Evolutionary conservation across 2,888 invertebrate genomes (phyloP).

Genomic region (Metopia argyrocephala): DNA sequence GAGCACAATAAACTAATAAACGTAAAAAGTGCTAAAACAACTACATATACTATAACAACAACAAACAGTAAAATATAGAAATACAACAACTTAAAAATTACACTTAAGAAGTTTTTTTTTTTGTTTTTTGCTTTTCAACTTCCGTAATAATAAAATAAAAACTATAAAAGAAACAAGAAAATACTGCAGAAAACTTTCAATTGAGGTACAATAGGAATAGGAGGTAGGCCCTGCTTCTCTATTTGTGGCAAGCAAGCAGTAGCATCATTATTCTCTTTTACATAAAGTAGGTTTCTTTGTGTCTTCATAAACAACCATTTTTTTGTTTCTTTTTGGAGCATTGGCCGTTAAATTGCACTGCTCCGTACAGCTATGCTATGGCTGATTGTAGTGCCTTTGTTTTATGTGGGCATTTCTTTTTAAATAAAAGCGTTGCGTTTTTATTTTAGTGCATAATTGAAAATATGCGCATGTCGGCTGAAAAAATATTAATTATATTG

Average conservation of each 20-base stretch:
- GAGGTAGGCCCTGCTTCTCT: not conserved
- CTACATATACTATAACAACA: not conserved
- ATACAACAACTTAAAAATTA: not conserved
- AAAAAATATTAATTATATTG: too few relatives aligned
- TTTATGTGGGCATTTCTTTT: not conserved
- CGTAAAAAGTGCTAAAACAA: not conserved
- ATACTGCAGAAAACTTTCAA: constrained; percentile 1
- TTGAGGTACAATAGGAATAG: not conserved
- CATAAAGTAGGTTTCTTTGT: too few relatives aligned
- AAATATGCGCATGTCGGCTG: too few relatives aligned
- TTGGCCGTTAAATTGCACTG: constrained; percentile 16
- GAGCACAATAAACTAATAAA: constrained; percentile 12
- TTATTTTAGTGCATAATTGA: too few relatives aligned
- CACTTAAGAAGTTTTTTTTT: not conserved
- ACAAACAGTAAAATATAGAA: not conserved
- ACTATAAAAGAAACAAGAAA: not conserved
- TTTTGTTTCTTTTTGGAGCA: constrained; percentile 30
- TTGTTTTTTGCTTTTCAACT: not conserved
- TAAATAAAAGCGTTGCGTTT: not conserved
- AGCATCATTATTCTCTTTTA: not conserved
- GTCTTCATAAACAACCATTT: not conserved
- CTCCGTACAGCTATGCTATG: not conserved
- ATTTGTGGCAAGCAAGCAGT: not conserved
- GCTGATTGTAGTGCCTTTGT: not conserved
- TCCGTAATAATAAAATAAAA: constrained; percentile 28